A percentile compares a stretch with the other conserved stretches of the same genome.
Conservation (phyloP, 1,140 invertebrate genomes). For the Hirudo medicinalis region DNA sequence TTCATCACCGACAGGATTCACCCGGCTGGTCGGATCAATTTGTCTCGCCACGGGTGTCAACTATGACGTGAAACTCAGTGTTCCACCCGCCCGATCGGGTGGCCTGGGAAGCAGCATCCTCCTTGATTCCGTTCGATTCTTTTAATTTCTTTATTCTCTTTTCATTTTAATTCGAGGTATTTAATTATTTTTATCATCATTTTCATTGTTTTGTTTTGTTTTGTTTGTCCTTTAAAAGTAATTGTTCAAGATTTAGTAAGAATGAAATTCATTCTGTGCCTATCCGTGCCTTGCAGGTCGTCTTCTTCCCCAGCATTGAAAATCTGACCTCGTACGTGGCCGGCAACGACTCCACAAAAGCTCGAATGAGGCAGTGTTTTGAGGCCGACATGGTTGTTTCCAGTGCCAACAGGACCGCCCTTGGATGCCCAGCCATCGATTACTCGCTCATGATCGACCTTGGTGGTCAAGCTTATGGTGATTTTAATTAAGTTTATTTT, state of each 20-base stretch:
- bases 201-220: background rate
- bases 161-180: background rate
- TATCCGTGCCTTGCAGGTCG: background rate
- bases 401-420: background rate
- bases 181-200: background rate
- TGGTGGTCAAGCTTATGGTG: background rate
- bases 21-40: background rate
- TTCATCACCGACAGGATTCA: too few relatives aligned
- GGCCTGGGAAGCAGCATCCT: background rate
- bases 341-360: background rate
- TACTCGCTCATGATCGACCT: conserved; percentile 17
- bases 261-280: too few relatives aligned
- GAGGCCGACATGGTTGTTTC: background rate
- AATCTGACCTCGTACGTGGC: background rate
- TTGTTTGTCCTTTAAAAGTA: background rate
- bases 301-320: conserved; percentile 1
- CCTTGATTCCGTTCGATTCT: conserved; percentile 9
- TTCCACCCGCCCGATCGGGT: background rate
- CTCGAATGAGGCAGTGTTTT: conserved; percentile 5
- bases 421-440: background rate
- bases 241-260: too few relatives aligned
- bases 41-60: background rate
- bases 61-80: background rate
- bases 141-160: background rate
- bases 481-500: background rate